phyloP scores from a whole-genome alignment of 30 jellyfish, hydroid and myxozoan genomes.

The Aurelia sp. region DNA sequence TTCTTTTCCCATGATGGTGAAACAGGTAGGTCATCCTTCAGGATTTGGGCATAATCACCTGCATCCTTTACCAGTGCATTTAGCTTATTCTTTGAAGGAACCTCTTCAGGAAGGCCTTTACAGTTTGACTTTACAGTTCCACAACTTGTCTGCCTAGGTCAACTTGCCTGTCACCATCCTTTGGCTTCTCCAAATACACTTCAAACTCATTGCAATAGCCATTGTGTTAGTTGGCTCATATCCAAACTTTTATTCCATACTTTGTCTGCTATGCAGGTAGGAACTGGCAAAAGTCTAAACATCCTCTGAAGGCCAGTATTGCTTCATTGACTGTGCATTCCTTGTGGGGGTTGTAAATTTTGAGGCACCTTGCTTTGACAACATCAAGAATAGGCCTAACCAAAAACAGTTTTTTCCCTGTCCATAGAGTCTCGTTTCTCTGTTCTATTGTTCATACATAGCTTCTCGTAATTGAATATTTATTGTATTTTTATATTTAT shows the following conservation, averaged over 20 bases:
- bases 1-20: too few species aligned
- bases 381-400: too few species aligned
- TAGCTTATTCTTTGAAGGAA: conserved; percentile 2
- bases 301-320: not conserved
- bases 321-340: conserved; percentile 1
- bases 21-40: not conserved
- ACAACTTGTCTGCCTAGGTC: not conserved
- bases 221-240: too few species aligned
- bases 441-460: too few species aligned
- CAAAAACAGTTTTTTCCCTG: conserved; percentile 7
- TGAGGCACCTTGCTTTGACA: not conserved
- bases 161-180: not conserved
- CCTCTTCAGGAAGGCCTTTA: not conserved
- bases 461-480: too few species aligned
- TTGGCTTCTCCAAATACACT: too few species aligned
- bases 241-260: not conserved
- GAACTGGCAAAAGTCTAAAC: not conserved
- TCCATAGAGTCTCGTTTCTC: too few species aligned
- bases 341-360: too few species aligned
- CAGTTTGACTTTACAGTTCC: too few species aligned
- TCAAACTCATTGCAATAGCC: too few species aligned
- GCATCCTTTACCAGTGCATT: not conserved
- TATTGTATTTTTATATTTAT: too few species aligned
- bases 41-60: not conserved
- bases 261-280: conserved; percentile 3